Conservation (phyloP, 1,140 invertebrate genomes). For the Lycorma delicatula region DNA sequence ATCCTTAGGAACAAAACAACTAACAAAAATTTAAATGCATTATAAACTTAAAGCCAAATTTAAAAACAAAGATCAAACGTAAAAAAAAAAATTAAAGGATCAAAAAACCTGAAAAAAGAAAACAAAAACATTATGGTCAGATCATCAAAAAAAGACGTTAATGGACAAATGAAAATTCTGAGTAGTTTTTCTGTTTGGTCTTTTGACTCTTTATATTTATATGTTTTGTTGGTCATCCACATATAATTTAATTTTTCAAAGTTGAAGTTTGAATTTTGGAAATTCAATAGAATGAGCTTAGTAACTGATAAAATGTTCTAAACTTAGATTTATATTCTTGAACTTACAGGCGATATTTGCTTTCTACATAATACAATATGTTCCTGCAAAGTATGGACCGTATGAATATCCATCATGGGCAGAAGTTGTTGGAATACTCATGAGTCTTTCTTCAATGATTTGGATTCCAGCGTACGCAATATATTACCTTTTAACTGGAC, state of each 20-base stretch:
- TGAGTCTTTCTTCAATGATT: conserved; percentile 67
- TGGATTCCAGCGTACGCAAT: conserved; percentile 59
- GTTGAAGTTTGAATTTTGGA: background rate
- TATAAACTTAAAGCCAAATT: too few species aligned
- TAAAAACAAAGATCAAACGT: too few species aligned
- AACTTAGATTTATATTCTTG: too few species aligned
- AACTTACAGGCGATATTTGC: conserved; percentile 55
- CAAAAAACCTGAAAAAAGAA: too few species aligned
- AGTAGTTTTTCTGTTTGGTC: too few species aligned
- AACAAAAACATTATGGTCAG: too few species aligned
- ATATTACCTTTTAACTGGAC: conserved; percentile 43
- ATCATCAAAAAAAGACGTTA: too few species aligned
- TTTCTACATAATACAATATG: conserved; percentile 57
- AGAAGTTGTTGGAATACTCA: conserved; percentile 54
- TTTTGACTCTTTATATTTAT: too few species aligned
- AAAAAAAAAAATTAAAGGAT: too few species aligned
- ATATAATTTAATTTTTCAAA: background rate
- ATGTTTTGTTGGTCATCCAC: background rate
- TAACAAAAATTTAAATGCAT: too few species aligned
- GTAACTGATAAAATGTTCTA: background rate
- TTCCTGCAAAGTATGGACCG: conserved; percentile 55
- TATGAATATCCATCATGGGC: conserved; percentile 67
- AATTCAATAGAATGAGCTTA: background rate
- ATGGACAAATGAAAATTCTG: too few species aligned
- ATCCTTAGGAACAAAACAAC: too few species aligned